Percentiles rank a stretch among this genome's conserved stretches.
These are phyloP conservation scores for Xylocampa areola DNA, from an alignment of 2,888 invertebrate genomes.

Conservation along the genomic window DNA sequence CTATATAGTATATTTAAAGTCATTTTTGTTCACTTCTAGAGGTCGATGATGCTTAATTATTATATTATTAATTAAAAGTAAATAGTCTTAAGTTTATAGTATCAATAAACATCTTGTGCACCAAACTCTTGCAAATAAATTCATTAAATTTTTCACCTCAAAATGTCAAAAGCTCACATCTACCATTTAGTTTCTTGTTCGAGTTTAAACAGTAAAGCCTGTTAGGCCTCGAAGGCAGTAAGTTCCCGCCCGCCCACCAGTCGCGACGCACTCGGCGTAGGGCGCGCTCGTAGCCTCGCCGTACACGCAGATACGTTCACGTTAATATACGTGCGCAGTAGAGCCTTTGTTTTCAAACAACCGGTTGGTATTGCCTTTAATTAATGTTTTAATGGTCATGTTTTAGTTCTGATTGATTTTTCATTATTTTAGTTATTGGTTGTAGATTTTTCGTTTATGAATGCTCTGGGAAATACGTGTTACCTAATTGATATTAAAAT, in stretches of 20 bases:
- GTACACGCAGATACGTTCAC: constrained; percentile 24
- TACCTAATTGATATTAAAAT: constrained; percentile 2
- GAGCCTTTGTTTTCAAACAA: constrained; percentile 48
- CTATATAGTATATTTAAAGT: too few relatives aligned
- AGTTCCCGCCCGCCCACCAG: constrained; percentile 61
- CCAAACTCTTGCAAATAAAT: too few relatives aligned
- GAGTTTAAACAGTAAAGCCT: constrained; percentile 54
- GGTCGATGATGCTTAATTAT: too few relatives aligned
- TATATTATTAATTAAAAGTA: too few relatives aligned
- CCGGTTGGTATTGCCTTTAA: constrained; percentile 48
- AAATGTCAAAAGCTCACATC: not conserved
- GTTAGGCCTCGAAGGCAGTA: constrained; percentile 50
- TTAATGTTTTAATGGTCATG: constrained; percentile 21
- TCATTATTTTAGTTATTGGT: constrained; percentile 7
- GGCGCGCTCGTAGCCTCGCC: constrained; percentile 41
- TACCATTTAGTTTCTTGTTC: constrained; percentile 18
- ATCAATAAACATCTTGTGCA: too few relatives aligned
- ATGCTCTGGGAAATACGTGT: constrained; percentile 8
- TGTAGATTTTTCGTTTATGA: constrained; percentile 4
- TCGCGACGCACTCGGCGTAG: constrained; percentile 47
- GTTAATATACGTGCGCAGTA: constrained; percentile 17
- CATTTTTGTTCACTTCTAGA: too few relatives aligned
- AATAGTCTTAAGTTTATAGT: too few relatives aligned
- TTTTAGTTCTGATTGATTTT: constrained; percentile 14
- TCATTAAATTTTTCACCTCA: too few relatives aligned